A percentile compares a stretch with the other conserved stretches of the same genome.
Evolutionary conservation across 2,888 invertebrate species (phyloP).

Genomic region (Hermaeophaga mercurialis): DNA sequence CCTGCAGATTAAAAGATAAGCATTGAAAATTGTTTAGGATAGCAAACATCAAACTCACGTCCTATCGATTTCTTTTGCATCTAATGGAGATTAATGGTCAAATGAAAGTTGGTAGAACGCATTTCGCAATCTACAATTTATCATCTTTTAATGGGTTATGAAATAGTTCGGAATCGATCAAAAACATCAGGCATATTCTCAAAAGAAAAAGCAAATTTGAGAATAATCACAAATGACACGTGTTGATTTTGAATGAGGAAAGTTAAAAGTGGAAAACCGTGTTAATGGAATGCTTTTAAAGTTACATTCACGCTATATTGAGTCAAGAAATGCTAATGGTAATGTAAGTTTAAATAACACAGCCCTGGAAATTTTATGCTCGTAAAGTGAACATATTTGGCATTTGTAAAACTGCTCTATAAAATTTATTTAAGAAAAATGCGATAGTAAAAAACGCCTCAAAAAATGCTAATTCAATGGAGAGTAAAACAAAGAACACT

Average conservation of each 20-base stretch:
- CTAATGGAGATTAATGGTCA: slow-evolving; percentile 16
- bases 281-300: neutral
- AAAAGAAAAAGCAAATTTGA: neutral
- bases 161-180: slow-evolving; percentile 3
- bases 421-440: too few relatives aligned
- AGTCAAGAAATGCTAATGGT: neutral
- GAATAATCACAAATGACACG: neutral
- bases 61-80: slow-evolving; percentile 6
- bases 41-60: slow-evolving; percentile 4
- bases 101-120: slow-evolving; percentile 12
- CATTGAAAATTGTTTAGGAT: slow-evolving; percentile 5
- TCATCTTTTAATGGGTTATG: slow-evolving; percentile 12
- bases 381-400: too few relatives aligned
- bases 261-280: slow-evolving; percentile 5
- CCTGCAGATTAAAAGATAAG: neutral
- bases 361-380: too few relatives aligned
- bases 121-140: slow-evolving; percentile 12
- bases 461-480: too few relatives aligned
- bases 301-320: neutral
- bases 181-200: neutral
- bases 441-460: too few relatives aligned
- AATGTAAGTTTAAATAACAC: neutral
- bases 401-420: too few relatives aligned
- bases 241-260: neutral
- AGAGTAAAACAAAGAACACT: too few relatives aligned